Percentiles rank a stretch among this genome's conserved stretches.
phyloP scores from a whole-genome alignment of 2,888 invertebrate species.

The Microctonus aethiopoides region DNA sequence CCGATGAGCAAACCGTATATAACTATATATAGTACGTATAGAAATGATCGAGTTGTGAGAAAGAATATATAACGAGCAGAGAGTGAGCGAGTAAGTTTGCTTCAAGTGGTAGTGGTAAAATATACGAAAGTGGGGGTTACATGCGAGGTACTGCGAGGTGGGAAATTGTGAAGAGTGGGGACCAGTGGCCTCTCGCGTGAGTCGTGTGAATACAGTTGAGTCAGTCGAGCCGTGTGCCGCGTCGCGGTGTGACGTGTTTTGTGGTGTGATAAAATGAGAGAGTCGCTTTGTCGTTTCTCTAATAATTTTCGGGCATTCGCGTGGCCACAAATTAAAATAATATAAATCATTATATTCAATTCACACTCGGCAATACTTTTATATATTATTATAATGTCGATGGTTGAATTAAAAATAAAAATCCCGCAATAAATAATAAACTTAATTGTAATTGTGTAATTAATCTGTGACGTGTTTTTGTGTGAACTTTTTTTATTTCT shows the following conservation, averaged over 20 bases:
- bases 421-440: too few species aligned
- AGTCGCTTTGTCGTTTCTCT: neutral
- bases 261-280: conserved; percentile 4
- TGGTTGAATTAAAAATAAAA: too few species aligned
- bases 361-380: neutral
- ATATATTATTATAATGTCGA: neutral
- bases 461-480: too few species aligned
- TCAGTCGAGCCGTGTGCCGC: conserved; percentile 64
- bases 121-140: conserved; percentile 3
- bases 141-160: conserved; percentile 17
- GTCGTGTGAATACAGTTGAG: conserved; percentile 49
- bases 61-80: too few species aligned
- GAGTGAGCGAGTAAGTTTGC: neutral
- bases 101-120: neutral
- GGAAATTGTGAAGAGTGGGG: conserved; percentile 33
- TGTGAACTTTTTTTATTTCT: too few species aligned
- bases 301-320: neutral
- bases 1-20: neutral
- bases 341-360: neutral
- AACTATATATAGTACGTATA: too few species aligned
- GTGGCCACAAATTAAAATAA: neutral
- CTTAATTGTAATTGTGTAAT: too few species aligned
- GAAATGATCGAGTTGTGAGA: neutral
- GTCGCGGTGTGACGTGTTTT: conserved; percentile 53
- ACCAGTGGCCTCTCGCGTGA: conserved; percentile 58